phyloP scores from a whole-genome alignment of 2,113 vertebrate genomes.

The Chloroceryle aenea region DNA sequence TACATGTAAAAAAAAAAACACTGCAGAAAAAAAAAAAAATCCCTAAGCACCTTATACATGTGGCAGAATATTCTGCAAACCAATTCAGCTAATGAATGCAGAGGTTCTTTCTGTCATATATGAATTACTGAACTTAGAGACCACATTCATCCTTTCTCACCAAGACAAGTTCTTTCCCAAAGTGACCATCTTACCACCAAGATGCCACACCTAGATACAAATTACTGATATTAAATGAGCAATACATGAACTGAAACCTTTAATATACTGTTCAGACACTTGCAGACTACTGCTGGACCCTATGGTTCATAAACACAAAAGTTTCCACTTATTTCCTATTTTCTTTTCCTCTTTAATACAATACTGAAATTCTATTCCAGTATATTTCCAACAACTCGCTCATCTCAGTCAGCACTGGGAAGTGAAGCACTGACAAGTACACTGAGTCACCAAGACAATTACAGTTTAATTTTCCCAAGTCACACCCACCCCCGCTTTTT shows the following conservation, averaged over 20 bases:
- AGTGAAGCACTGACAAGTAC: slow-evolving; percentile 16
- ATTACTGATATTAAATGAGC: background rate
- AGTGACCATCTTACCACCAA: background rate
- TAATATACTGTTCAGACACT: background rate
- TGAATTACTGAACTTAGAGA: background rate
- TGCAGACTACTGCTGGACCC: background rate
- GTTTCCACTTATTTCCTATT: background rate
- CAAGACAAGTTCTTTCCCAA: background rate
- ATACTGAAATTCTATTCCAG: background rate
- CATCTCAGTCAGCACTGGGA: slow-evolving; percentile 51
- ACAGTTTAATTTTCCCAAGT: slow-evolving; percentile 45
- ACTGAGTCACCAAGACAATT: slow-evolving; percentile 41
- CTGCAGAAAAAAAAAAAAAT: background rate
- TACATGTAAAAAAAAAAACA: background rate
- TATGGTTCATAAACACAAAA: background rate
- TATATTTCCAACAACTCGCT: background rate
- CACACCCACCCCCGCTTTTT: background rate
- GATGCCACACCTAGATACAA: background rate
- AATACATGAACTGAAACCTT: background rate
- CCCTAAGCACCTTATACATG: background rate
- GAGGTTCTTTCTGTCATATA: background rate
- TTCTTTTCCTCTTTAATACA: background rate
- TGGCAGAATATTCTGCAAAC: background rate
- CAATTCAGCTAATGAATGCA: background rate
- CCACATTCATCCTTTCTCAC: background rate